Evolutionary conservation across 2,797 vertebrate species (phyloP), one percentile per base, ranked within the genome.

Genomic region (Cryptoblepharus egeriae): DNA sequence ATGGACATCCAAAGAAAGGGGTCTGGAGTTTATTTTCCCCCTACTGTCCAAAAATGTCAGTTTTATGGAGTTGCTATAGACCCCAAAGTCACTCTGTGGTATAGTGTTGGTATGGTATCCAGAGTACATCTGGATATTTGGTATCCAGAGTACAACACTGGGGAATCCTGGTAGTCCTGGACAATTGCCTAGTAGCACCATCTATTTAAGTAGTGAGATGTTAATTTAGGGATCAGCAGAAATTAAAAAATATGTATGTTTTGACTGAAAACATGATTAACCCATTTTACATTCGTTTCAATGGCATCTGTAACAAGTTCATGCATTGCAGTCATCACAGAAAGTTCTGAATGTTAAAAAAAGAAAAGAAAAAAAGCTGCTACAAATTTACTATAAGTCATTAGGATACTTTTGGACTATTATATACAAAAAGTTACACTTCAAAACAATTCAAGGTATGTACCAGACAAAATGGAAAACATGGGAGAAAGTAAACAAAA

Each of bases 401-500:
- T 5, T 82, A 79, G 49, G 45, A 70, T 1, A 61, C 3, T 1
- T 5, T 64, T 85, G 72, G 60, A 60, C 15, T 1, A 39, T 7
- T 1, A 0, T 4, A 45, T 58, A 16, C 82, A 69, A 24, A 16
- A n/a, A 75, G 16, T 13, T 58, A 39, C 1, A 61, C 1, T 72
- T 85, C 24, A 22, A 49, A 77, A 26, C 39, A 76, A 63, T 64
- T 85, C 42, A 79, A 57, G 81, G 87, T 3, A 61, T 10, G 72
- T 79, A 68, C 85, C 15, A 77, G 16, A 37, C 52, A 73, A 0
- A 82, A 82, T 67, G 81, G 74, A 55, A 26, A 32, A 7, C 8
- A 3, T 63, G 4, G 10, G 74, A 74, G 57, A 76, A 8, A 16
- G 15, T n/a, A 30, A 74, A 68, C 20, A 68, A 79, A 30, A 64